phyloP scores from a whole-genome alignment of 2,113 vertebrate species.

The Ameiurus melas region DNA sequence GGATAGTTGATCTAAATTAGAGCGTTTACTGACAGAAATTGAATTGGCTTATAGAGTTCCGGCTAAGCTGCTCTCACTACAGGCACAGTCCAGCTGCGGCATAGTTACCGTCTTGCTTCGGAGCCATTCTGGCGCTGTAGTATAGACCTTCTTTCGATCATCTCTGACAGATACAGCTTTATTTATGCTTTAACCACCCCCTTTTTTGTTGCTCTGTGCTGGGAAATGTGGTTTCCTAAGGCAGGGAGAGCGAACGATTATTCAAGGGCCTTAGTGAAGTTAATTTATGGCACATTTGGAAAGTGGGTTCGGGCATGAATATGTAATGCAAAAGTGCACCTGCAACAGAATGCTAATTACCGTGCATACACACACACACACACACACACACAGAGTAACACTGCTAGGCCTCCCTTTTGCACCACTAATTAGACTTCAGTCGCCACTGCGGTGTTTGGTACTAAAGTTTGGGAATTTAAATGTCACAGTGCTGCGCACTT shows the following conservation, averaged over 20 bases:
- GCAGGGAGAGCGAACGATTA: slow-evolving; percentile 37
- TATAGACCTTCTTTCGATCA: neutral
- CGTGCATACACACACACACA: slow-evolving; percentile 63
- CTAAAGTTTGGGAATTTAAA: slow-evolving; percentile 20
- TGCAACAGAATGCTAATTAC: slow-evolving; percentile 78
- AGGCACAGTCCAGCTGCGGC: slow-evolving; percentile 21
- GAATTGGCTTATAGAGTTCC: slow-evolving; percentile 32
- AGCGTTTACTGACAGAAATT: slow-evolving; percentile 38
- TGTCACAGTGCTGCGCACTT: neutral
- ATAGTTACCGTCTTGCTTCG: slow-evolving; percentile 16
- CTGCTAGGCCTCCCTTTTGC: slow-evolving; percentile 65
- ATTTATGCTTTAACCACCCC: neutral
- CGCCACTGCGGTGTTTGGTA: neutral
- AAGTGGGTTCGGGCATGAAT: slow-evolving; percentile 73
- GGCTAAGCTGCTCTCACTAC: slow-evolving; percentile 13
- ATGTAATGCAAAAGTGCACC: slow-evolving; percentile 71
- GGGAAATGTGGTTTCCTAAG: slow-evolving; percentile 17
- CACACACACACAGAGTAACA: slow-evolving; percentile 58
- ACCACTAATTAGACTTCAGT: slow-evolving; percentile 59
- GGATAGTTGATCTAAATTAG: slow-evolving; percentile 42
- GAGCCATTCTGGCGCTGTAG: neutral
- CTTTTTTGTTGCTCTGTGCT: slow-evolving; percentile 5
- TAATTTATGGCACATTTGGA: slow-evolving; percentile 78
- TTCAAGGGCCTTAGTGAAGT: slow-evolving; percentile 64
- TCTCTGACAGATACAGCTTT: slow-evolving; percentile 27